Evolutionary conservation across 2,888 invertebrate species (phyloP).

Genomic region (Sussaba pulchella): DNA sequence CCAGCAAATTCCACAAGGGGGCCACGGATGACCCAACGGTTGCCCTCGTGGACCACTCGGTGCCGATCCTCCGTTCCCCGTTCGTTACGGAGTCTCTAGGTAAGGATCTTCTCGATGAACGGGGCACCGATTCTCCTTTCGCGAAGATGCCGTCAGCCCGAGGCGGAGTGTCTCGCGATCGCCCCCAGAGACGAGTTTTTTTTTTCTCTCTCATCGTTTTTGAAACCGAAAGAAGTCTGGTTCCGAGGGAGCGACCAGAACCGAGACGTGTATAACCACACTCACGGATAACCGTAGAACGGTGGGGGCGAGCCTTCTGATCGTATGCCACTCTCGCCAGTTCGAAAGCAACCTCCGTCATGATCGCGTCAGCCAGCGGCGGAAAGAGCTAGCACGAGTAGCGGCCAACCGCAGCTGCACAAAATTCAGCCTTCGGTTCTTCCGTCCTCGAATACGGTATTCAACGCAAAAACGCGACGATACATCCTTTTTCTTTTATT

Average conservation of each 20-base stretch:
- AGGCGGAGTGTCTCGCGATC: constrained; percentile 45
- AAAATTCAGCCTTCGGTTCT: constrained; percentile 7
- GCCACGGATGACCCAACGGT: no score
- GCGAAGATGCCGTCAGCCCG: no score
- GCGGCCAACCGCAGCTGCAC: constrained; percentile 48
- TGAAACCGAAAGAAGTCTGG: constrained; percentile 71
- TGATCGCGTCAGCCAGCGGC: constrained; percentile 82
- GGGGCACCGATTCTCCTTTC: no score
- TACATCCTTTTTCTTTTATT: no score
- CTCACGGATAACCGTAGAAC: constrained; percentile 28
- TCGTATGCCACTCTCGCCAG: constrained; percentile 81
- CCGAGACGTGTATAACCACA: constrained; percentile 45
- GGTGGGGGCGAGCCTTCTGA: constrained; percentile 79
- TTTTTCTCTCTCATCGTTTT: constrained; percentile 71
- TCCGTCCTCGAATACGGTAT: background rate
- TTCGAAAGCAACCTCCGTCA: constrained; percentile 83
- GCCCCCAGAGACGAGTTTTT: background rate
- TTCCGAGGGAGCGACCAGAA: constrained; percentile 54
- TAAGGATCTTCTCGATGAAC: no score
- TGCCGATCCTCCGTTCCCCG: no score
- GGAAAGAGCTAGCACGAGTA: constrained; percentile 54
- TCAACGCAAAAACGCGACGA: background rate
- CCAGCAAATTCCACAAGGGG: constrained; percentile 50
- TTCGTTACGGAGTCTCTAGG: constrained; percentile 18
- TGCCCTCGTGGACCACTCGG: constrained; percentile 72